Evolutionary conservation across 92 coral and sea anemone species (phyloP).

Genomic region (Phymanthus crucifer): DNA sequence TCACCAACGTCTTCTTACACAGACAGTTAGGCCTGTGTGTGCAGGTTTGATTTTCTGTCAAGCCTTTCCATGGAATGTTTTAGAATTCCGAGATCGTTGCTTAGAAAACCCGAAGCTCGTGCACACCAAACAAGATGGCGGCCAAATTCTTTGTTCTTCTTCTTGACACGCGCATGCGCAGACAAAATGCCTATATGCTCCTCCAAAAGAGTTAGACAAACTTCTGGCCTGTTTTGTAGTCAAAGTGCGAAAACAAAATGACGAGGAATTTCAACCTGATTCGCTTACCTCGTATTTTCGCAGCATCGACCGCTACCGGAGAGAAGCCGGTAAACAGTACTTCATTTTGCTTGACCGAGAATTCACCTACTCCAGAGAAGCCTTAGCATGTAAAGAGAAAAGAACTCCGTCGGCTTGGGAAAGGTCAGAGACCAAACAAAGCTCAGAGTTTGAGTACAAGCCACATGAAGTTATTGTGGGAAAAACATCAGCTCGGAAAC

Average conservation of each 20-base stretch:
- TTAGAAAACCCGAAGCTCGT: no score
- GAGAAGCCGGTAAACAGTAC: conserved; percentile 28
- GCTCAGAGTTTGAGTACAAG: conserved; percentile 14
- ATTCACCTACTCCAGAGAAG: conserved; percentile 35
- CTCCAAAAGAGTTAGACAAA: conserved; percentile 21
- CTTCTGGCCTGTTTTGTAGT: conserved; percentile 38
- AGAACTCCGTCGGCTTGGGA: conserved; percentile 34
- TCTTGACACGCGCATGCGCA: no score
- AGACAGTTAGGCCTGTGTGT: no score
- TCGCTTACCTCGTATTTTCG: conserved; percentile 33
- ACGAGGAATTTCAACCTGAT: conserved; percentile 46
- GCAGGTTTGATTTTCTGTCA: no score
- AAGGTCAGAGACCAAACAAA: conserved; percentile 36
- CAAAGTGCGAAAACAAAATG: conserved; percentile 27
- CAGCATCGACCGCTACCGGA: conserved; percentile 41
- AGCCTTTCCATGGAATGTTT: no score
- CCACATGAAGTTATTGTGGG: conserved; percentile 34
- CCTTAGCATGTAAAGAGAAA: conserved; percentile 36
- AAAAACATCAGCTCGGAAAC: conserved; percentile 30
- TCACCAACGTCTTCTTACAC: no score
- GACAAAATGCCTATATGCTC: no score
- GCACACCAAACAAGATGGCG: no score
- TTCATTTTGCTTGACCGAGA: conserved; percentile 30
- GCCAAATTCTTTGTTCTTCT: no score
- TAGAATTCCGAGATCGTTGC: no score